Evolutionary conservation across 2,113 vertebrate genomes (phyloP).

Genomic region (Nansenia antarctica): DNA sequence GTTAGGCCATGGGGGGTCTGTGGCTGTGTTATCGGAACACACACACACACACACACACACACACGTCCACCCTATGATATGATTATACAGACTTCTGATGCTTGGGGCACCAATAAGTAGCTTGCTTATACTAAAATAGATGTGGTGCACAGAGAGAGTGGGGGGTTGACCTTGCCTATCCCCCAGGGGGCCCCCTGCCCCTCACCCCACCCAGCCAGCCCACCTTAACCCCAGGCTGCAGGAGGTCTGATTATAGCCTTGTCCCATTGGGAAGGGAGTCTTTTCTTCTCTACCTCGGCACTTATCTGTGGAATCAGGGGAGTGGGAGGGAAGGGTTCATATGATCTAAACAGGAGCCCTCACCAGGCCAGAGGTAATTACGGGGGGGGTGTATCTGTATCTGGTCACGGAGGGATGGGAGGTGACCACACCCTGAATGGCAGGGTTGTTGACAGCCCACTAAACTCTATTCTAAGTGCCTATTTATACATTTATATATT

Average conservation of each 20-base stretch:
- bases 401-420: constrained; percentile 1
- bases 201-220: not conserved
- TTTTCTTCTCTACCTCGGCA: constrained; percentile 1
- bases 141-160: constrained; percentile 26
- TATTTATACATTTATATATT: too few species aligned
- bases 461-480: too few species aligned
- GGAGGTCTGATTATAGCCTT: not conserved
- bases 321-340: constrained; percentile 46
- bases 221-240: not conserved
- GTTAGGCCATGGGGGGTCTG: not conserved
- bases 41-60: too few species aligned
- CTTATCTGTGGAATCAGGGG: constrained; percentile 5
- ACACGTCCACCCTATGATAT: not conserved
- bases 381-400: constrained; percentile 43
- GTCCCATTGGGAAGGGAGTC: not conserved
- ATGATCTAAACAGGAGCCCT: constrained; percentile 45
- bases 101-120: too few species aligned
- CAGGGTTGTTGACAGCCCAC: not conserved
- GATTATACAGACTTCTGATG: not conserved
- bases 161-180: not conserved
- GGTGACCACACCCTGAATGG: constrained; percentile 18
- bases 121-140: too few species aligned
- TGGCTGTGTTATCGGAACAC: too few species aligned
- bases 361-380: constrained; percentile 62
- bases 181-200: not conserved